Evolutionary conservation across 2,797 vertebrate genomes (phyloP).

Genomic region (Pipistrellus nathusii): DNA sequence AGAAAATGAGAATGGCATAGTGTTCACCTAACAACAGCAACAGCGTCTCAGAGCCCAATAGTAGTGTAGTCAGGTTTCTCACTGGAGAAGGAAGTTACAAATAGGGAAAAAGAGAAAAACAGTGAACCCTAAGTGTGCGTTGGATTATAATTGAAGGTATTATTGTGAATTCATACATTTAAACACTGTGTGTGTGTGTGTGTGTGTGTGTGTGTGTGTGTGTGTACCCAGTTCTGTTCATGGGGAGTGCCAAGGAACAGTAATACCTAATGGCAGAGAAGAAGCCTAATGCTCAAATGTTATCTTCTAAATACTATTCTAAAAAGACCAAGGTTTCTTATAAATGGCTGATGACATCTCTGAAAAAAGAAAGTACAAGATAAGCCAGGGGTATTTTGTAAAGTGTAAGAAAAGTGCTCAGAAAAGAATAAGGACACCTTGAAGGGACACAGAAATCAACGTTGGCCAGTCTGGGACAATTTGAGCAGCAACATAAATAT

Average conservation of each 20-base stretch:
- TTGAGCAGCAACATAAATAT: constrained; percentile 26
- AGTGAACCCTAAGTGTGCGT: background rate
- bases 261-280: background rate
- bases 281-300: background rate
- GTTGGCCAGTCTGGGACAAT: background rate
- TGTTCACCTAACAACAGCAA: background rate
- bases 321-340: background rate
- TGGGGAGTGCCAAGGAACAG: background rate
- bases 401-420: background rate
- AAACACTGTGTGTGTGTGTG: too few relatives aligned
- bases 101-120: background rate
- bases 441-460: background rate
- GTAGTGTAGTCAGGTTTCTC: background rate
- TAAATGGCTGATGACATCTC: background rate
- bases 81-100: background rate
- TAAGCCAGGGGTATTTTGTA: background rate
- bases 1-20: background rate
- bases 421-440: background rate
- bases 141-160: background rate
- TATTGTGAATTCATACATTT: background rate
- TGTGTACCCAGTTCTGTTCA: background rate
- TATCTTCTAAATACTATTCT: constrained; percentile 12
- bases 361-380: constrained; percentile 1
- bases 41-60: background rate
- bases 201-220: too few relatives aligned